Percentiles rank a stretch among this genome's conserved stretches.
Evolutionary conservation across 2,113 vertebrate genomes (phyloP).

Genomic region (Chaetorhynchus papuensis): DNA sequence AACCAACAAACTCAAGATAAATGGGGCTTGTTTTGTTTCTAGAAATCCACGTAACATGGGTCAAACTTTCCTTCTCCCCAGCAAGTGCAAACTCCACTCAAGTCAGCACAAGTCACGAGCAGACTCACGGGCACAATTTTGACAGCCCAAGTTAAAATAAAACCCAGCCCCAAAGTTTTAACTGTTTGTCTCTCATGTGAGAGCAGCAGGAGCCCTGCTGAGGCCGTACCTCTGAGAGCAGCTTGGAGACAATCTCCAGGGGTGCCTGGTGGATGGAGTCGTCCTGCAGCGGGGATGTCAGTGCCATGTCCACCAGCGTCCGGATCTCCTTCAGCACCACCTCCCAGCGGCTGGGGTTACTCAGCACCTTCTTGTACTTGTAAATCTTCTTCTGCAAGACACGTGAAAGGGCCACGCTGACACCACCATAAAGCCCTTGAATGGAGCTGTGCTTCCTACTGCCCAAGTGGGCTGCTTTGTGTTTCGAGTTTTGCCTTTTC

Average conservation of each 20-base stretch:
- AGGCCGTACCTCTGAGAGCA: slow-evolving; percentile 88
- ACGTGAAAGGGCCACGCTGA: background rate
- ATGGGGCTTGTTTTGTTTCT: background rate
- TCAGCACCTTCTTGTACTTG: slow-evolving; percentile 97
- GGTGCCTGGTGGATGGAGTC: slow-evolving; percentile 98
- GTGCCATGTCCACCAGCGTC: slow-evolving; percentile 95
- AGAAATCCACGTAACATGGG: background rate
- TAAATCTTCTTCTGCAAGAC: slow-evolving; percentile 95
- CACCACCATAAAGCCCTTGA: background rate
- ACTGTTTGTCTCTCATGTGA: background rate
- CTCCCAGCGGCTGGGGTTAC: slow-evolving; percentile 95
- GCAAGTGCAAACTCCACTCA: slow-evolving; percentile 21
- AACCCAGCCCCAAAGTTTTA: background rate
- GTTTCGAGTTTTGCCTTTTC: background rate
- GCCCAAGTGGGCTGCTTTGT: background rate
- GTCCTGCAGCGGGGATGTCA: slow-evolving; percentile 93
- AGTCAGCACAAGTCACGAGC: background rate
- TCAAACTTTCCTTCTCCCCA: background rate
- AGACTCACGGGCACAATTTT: background rate
- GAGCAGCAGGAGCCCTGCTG: background rate
- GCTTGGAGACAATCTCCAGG: slow-evolving; percentile 96
- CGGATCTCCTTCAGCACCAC: slow-evolving; percentile 98
- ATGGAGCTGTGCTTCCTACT: background rate
- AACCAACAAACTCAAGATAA: background rate
- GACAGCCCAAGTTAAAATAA: background rate